These are phyloP conservation scores for Mythimna albipuncta DNA, from an alignment of 2,888 invertebrate species.

Conservation along the genomic window DNA sequence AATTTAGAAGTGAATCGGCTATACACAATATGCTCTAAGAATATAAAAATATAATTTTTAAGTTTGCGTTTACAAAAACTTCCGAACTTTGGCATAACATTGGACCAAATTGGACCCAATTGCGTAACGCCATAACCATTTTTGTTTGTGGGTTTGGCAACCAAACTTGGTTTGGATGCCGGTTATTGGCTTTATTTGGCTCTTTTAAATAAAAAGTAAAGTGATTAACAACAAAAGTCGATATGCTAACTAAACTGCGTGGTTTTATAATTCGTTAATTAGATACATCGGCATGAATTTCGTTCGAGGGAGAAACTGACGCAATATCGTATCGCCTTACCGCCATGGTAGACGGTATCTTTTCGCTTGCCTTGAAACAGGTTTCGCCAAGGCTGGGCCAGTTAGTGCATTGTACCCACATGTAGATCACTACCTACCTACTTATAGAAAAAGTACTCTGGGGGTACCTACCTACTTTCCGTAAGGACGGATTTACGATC, in stretches of 20 bases:
- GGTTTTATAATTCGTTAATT: background rate
- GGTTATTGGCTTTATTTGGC: constrained; percentile 27
- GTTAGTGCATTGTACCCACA: background rate
- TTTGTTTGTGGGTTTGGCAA: constrained; percentile 50
- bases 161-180: constrained; percentile 41
- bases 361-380: background rate
- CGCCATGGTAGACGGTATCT: background rate
- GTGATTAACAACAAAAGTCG: background rate
- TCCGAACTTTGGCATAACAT: constrained; percentile 52
- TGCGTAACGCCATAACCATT: constrained; percentile 58
- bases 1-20: background rate
- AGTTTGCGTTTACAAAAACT: constrained; percentile 21
- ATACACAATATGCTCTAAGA: background rate
- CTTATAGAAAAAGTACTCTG: background rate
- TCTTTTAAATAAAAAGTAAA: background rate
- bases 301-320: background rate
- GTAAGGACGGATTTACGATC: background rate
- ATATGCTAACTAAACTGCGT: background rate
- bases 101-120: constrained; percentile 69
- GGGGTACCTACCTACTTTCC: background rate
- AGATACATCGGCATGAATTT: background rate
- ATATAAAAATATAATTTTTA: constrained; percentile 11
- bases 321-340: background rate
- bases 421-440: background rate
- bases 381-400: background rate